phyloP scores from a whole-genome alignment of 2,888 invertebrate species.

The Drosophila longiperda region DNA sequence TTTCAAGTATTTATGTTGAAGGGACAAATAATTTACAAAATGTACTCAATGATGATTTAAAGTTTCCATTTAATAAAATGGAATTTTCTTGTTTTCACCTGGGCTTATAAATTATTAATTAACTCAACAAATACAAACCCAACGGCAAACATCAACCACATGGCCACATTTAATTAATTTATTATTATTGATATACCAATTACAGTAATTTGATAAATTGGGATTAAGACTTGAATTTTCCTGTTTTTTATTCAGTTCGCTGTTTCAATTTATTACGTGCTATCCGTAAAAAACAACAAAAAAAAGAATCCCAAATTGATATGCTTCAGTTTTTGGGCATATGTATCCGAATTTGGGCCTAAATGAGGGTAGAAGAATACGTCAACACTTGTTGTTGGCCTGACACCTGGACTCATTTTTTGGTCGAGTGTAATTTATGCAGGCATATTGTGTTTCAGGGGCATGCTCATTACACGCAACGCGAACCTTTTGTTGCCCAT shows the following conservation, averaged over 20 bases:
- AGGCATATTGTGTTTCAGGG: conserved; percentile 79
- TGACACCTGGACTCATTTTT: conserved; percentile 46
- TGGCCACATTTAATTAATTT: neutral
- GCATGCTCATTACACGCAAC: conserved; percentile 78
- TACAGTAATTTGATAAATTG: conserved; percentile 1
- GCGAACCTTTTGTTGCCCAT: conserved; percentile 53
- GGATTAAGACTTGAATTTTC: neutral
- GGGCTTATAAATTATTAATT: neutral
- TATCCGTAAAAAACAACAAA: neutral
- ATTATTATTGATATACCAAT: neutral
- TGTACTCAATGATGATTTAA: neutral
- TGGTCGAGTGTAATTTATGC: conserved; percentile 69
- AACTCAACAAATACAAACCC: neutral
- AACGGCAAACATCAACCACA: neutral
- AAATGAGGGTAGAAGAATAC: conserved; percentile 15
- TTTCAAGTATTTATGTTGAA: neutral
- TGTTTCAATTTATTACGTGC: conserved; percentile 18
- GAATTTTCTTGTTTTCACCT: neutral
- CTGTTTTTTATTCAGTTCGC: neutral
- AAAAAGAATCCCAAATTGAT: conserved; percentile 36
- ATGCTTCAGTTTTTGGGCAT: conserved; percentile 16
- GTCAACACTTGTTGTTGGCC: conserved; percentile 41
- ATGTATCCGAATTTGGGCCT: conserved; percentile 8
- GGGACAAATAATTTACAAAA: neutral
- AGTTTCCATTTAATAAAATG: neutral